Base-by-base conservation (phyloP, 2,888 invertebrate genomes). In the Hypsopygia costalis region DNA sequence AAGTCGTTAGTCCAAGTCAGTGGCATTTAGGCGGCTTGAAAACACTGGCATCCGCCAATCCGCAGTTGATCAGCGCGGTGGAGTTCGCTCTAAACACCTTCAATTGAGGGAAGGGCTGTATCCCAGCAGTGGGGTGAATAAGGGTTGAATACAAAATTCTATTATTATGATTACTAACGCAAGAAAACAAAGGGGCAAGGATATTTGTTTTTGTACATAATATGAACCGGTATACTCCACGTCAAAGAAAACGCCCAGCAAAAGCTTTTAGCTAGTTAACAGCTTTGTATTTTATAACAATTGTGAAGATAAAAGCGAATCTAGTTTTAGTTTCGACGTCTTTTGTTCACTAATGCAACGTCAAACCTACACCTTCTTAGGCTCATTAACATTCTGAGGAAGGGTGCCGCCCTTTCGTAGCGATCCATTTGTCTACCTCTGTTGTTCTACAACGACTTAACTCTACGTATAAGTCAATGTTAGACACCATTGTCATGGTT, bases 241-340 rank as follows among this genome's bases (percentile, higher is more conserved):
- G 25, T 25, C 25, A 25, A 25, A 25, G 25, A 4, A 7, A 25
- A 25, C 3, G 25, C 6, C 6, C 3, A 33, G 33, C 16, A 27
- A 11, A 54, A 55, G 61, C 58, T 60, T 53, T 53, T 55, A 58
- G 51, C 51, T 53, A 51, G 57, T 58, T 55, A 59, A 56, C 54
- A 54, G 57, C 56, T 58, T 57, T 58, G 56, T 53, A 51, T 52
- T 53, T 56, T 58, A 52, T 52, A 52, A 61, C 57, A 52, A 59
- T 50, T 48, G 46, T 31, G 46, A 47, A 57, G 58, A 58, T 59
- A 59, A 57, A 59, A 52, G 54, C 52, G 51, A 54, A 55, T 55
- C 57, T 54, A 52, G 52, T 53, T 55, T 55, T 48, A 53, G 47
- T 56, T 55, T 46, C 49, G 45, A 45, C 41, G 39, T 38, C 49